A percentile compares a stretch with the other conserved stretches of the same genome.
Evolutionary conservation across 2,113 vertebrate species (phyloP).

Genomic region (Chlorodrepanis virens): DNA sequence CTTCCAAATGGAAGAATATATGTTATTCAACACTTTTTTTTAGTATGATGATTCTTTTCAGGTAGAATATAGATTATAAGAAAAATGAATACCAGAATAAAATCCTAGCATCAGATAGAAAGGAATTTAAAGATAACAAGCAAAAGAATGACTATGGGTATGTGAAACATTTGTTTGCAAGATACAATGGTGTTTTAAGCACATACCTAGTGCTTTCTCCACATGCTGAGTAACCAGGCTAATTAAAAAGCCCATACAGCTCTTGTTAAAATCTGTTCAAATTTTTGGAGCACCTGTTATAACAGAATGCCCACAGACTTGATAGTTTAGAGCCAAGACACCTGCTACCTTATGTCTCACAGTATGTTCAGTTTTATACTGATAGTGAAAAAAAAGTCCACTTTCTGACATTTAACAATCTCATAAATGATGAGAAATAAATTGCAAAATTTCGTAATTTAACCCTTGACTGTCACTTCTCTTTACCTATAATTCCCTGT

Average conservation of each 20-base stretch:
- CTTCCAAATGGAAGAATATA: not conserved
- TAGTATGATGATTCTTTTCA: not conserved
- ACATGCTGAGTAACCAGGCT: constrained; percentile 82
- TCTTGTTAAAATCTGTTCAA: constrained; percentile 84
- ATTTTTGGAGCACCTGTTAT: constrained; percentile 85
- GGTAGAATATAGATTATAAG: constrained; percentile 17
- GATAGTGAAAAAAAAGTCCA: constrained; percentile 76
- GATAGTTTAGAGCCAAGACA: constrained; percentile 82
- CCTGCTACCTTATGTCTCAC: constrained; percentile 85
- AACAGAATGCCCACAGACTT: constrained; percentile 85
- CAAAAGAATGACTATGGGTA: constrained; percentile 59
- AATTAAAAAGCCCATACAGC: constrained; percentile 83
- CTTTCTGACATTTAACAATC: constrained; percentile 82
- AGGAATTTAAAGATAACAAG: constrained; percentile 38
- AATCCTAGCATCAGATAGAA: constrained; percentile 49
- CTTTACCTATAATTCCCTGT: constrained; percentile 54
- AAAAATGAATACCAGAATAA: constrained; percentile 35
- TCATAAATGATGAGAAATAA: constrained; percentile 77
- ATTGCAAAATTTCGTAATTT: constrained; percentile 72
- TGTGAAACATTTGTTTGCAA: constrained; percentile 75
- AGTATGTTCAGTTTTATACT: constrained; percentile 84
- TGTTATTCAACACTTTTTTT: not conserved
- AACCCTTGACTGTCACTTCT: constrained; percentile 67
- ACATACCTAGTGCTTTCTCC: constrained; percentile 81
- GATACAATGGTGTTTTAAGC: constrained; percentile 78